Evolutionary conservation across 2,113 vertebrate genomes (phyloP).

Genomic region (Muscicapa adusta): DNA sequence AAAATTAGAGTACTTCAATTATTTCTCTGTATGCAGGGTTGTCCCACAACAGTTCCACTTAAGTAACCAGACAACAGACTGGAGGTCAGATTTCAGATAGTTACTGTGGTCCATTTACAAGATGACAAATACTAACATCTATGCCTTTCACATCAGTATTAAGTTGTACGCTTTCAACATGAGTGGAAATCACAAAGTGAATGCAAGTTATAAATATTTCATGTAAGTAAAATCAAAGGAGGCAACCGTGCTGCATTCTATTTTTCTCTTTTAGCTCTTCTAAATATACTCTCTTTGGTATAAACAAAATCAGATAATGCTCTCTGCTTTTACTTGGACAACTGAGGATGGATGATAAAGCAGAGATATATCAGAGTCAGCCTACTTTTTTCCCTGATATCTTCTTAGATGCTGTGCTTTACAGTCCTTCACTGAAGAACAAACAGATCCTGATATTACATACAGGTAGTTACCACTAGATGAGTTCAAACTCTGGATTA

Average conservation of each 20-base stretch:
- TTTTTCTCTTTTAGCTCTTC: neutral
- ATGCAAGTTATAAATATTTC: constrained; percentile 37
- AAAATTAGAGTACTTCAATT: neutral
- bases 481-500: rapidly evolving
- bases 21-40: neutral
- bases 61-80: neutral
- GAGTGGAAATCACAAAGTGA: neutral
- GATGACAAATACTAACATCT: neutral
- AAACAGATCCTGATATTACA: neutral
- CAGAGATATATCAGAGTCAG: neutral
- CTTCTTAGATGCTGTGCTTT: neutral
- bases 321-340: neutral
- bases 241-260: neutral
- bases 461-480: neutral
- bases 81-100: neutral
- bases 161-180: neutral
- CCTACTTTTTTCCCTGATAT: neutral
- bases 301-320: neutral
- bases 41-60: neutral
- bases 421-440: neutral
- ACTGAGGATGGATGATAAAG: neutral
- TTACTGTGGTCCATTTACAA: neutral
- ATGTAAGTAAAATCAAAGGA: constrained; percentile 23
- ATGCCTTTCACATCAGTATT: neutral
- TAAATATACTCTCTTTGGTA: neutral